Evolutionary conservation across 2,797 vertebrate species (phyloP).

Genomic region (Pristis pectinata): DNA sequence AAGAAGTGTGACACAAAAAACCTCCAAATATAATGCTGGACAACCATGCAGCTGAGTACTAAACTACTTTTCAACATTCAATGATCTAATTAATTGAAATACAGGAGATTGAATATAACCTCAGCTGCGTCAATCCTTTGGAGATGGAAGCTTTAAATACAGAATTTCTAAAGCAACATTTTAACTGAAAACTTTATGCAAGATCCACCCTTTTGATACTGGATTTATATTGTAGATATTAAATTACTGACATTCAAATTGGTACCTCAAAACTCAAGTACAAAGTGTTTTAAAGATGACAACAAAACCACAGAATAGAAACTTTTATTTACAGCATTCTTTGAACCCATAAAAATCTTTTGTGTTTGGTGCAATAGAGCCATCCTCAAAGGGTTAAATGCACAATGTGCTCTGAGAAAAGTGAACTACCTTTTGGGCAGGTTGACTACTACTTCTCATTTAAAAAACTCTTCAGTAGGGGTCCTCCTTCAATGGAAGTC

Average conservation of each 20-base stretch:
- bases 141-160: background rate
- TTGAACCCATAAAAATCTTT: background rate
- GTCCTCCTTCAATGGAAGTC: background rate
- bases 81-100: background rate
- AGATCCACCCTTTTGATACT: background rate
- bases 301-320: background rate
- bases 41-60: no score
- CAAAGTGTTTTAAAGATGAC: background rate
- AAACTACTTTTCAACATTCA: background rate
- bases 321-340: background rate
- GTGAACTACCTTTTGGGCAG: background rate
- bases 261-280: background rate
- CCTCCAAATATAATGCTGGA: background rate
- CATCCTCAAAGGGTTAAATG: slow-evolving; percentile 11
- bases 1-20: background rate
- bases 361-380: background rate
- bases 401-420: slow-evolving; percentile 15
- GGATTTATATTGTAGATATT: background rate
- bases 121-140: slow-evolving; percentile 14
- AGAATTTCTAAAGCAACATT: background rate
- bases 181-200: background rate
- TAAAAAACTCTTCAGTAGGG: background rate
- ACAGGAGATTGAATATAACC: background rate
- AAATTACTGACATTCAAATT: background rate
- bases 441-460: background rate